Conservation (phyloP, 2,797 vertebrate species). For the Philypnodon macrostomus region DNA sequence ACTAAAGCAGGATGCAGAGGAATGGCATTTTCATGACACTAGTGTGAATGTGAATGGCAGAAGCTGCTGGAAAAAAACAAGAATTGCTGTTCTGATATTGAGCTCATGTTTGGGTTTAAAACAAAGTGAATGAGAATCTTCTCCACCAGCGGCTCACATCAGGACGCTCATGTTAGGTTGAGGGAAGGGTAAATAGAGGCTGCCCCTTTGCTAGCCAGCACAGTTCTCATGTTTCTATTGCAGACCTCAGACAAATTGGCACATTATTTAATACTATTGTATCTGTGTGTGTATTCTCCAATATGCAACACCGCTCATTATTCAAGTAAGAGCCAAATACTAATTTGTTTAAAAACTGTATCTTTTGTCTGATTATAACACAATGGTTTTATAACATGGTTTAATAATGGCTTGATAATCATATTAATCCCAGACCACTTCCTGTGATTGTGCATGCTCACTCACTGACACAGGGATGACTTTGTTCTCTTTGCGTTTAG, state of each 20-base stretch:
- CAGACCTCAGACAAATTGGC: conserved; percentile 13
- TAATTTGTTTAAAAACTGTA: conserved; percentile 7
- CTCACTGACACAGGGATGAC: conserved; percentile 1
- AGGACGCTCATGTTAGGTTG: conserved; percentile 44
- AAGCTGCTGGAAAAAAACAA: conserved; percentile 6
- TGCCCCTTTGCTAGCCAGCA: conserved; percentile 13
- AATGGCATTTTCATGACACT: conserved; percentile 10
- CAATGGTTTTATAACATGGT: background rate
- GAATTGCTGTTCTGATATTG: conserved; percentile 15
- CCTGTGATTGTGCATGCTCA: background rate
- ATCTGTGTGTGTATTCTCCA: background rate
- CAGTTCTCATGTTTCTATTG: conserved; percentile 5
- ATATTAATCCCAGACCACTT: conserved; percentile 2
- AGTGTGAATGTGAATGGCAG: conserved; percentile 17
- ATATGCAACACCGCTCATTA: background rate
- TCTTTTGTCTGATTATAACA: background rate
- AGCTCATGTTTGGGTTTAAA: conserved; percentile 55
- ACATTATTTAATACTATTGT: conserved; percentile 1
- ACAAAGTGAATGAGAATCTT: conserved; percentile 43
- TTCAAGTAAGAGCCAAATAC: background rate
- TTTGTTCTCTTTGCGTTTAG: background rate
- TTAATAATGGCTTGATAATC: too few relatives aligned
- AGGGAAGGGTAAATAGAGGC: conserved; percentile 58
- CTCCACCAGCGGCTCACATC: conserved; percentile 20
- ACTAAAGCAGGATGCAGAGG: background rate